A percentile compares a stretch with the other conserved stretches of the same genome.
Evolutionary conservation across 2,888 invertebrate species (phyloP).

Genomic region (Plebejus melissa): DNA sequence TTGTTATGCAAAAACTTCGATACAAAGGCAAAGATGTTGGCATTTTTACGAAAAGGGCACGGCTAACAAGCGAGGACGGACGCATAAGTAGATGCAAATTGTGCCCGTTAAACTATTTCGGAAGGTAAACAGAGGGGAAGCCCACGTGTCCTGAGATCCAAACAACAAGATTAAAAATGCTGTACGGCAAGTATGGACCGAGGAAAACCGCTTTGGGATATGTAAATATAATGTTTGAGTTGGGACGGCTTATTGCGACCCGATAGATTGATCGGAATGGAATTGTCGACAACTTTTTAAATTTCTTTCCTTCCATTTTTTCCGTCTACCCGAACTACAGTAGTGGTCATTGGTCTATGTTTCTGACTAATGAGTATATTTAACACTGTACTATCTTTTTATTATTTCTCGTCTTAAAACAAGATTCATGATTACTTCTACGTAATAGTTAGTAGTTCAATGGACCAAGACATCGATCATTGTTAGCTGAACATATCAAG

Average conservation of each 20-base stretch:
- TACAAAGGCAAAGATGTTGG: slow-evolving; percentile 30
- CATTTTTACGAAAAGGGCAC: slow-evolving; percentile 49
- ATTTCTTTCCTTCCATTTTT: background rate
- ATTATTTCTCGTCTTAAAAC: background rate
- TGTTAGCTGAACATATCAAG: background rate
- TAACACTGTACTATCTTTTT: background rate
- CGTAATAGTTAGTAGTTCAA: background rate
- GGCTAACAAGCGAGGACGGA: slow-evolving; percentile 74
- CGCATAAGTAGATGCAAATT: slow-evolving; percentile 78
- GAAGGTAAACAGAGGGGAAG: slow-evolving; percentile 74
- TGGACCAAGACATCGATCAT: background rate
- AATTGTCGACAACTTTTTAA: slow-evolving; percentile 29
- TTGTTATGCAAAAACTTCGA: slow-evolving; percentile 29
- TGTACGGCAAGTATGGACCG: slow-evolving; percentile 66
- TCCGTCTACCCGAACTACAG: background rate
- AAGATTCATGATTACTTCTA: too few relatives aligned
- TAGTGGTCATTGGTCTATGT: background rate
- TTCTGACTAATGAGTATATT: background rate
- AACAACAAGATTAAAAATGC: slow-evolving; percentile 76
- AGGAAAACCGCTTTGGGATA: slow-evolving; percentile 74
- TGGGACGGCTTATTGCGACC: slow-evolving; percentile 54
- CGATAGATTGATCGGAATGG: slow-evolving; percentile 31
- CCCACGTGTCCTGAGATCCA: slow-evolving; percentile 62
- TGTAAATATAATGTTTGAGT: slow-evolving; percentile 77
- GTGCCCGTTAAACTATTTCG: slow-evolving; percentile 78